A percentile compares a stretch with the other conserved stretches of the same genome.
Conservation (phyloP, 2,113 vertebrate genomes). For the Anolis sagrei region DNA sequence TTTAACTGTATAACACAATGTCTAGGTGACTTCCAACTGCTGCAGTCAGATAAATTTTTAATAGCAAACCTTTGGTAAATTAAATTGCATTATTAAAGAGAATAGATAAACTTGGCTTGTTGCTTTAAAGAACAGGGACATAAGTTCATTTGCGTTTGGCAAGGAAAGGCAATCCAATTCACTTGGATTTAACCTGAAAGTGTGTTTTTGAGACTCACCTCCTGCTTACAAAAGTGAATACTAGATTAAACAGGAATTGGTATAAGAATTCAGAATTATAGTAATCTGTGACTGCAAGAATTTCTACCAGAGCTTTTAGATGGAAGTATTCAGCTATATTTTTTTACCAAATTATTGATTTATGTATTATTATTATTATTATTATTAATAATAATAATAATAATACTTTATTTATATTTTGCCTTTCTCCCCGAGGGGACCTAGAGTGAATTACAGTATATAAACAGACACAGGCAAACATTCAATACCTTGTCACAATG, state of each 20-base stretch:
- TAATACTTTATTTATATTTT: too few species aligned
- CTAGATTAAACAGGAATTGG: conserved; percentile 19
- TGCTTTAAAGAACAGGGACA: conserved; percentile 53
- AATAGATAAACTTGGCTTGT: conserved; percentile 57
- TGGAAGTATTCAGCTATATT: neutral
- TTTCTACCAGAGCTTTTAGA: neutral
- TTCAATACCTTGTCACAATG: too few species aligned
- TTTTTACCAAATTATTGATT: neutral
- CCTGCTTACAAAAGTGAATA: conserved; percentile 30
- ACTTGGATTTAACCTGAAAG: conserved; percentile 52
- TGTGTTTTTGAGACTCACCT: conserved; percentile 30
- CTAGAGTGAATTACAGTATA: too few species aligned
- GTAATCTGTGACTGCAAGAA: neutral
- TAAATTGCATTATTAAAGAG: conserved; percentile 70
- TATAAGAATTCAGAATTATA: neutral
- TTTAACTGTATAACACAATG: conserved; percentile 63
- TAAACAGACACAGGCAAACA: too few species aligned
- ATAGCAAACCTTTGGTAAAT: conserved; percentile 65
- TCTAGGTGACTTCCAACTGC: conserved; percentile 58
- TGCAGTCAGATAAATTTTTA: conserved; percentile 68
- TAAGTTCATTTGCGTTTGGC: conserved; percentile 14
- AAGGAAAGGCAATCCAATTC: conserved; percentile 42
- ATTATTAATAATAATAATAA: too few species aligned
- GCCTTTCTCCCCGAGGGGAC: too few species aligned
- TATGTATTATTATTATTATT: too few species aligned